Evolutionary conservation across 2,888 invertebrate genomes (phyloP), one percentile per base, ranked within the genome.

Genomic region (Drosophila longiperda): DNA sequence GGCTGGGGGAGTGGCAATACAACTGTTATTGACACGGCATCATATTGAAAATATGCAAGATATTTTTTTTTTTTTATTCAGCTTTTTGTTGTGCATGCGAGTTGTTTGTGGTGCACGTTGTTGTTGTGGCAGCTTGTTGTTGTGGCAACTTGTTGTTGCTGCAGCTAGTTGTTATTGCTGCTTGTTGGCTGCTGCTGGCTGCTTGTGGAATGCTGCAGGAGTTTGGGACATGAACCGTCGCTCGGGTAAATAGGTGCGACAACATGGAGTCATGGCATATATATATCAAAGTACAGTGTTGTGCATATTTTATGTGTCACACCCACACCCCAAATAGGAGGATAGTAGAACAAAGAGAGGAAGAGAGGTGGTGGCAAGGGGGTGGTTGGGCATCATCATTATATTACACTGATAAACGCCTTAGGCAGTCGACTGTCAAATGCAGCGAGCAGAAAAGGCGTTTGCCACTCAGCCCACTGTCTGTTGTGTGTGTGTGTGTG

Each of bases 21-120:
- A 86, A 88, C 90, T 90, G 89, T 84, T 90, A 84, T 90, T 90
- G 84, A 84, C 84, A 90, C 84, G 81, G 72, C 89, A 77, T 89
- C 90, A 84, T 89, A 90, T 86, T 90, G 90, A 90, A 89, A 90
- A 89, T 89, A 86, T 88, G 69, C 68, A 68, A 68, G 15, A 0
- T 45, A 20, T 36, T 45, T 45, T 38, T 45, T 36, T 45, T 45
- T 38, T 45, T 20, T 12, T 20, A 42, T 45, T 40, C 52, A 38
- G 64, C 57, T 61, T 67, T 65, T 70, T 70, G 23, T 32, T 59
- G 58, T 45, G 20, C 49, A 53, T 61, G 59, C 60, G 62, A 34
- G 36, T 55, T 52, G 49, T 59, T 55, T 55, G 64, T 29, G 42
- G 42, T 1, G 73, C 23, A 45, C 15, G 20, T 15, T 23, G 20